These are phyloP conservation scores for Dasyurus viverrinus DNA, from an alignment of 2,113 vertebrate species.

Conservation along the genomic window DNA sequence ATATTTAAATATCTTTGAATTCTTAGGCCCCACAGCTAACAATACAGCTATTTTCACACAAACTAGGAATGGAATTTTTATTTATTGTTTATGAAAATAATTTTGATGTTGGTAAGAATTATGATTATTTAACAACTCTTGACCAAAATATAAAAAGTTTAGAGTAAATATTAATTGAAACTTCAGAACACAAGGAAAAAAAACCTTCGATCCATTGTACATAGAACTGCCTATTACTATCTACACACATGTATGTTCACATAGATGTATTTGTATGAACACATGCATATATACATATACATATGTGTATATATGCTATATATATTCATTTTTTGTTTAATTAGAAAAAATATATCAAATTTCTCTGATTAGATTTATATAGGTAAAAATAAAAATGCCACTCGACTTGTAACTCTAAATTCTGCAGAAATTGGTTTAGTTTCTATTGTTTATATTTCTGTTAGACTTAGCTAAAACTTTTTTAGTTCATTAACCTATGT, in stretches of 20 bases:
- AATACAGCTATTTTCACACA: background rate
- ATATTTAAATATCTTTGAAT: slow-evolving; percentile 28
- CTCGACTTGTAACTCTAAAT: background rate
- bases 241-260: too few species aligned
- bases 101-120: background rate
- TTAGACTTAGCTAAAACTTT: background rate
- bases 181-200: background rate
- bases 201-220: background rate
- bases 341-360: background rate
- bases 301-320: too few species aligned
- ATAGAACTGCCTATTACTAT: background rate
- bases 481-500: background rate
- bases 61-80: background rate
- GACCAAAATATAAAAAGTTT: background rate
- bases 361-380: background rate
- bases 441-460: background rate
- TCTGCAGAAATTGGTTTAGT: background rate
- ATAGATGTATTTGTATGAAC: too few species aligned
- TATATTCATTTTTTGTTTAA: too few species aligned
- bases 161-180: background rate
- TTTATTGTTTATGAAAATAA: background rate
- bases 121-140: background rate
- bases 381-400: background rate
- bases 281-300: too few species aligned
- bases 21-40: background rate